phyloP scores from a whole-genome alignment of 1,140 invertebrate genomes.

The Venustaconcha ellipsiformis region DNA sequence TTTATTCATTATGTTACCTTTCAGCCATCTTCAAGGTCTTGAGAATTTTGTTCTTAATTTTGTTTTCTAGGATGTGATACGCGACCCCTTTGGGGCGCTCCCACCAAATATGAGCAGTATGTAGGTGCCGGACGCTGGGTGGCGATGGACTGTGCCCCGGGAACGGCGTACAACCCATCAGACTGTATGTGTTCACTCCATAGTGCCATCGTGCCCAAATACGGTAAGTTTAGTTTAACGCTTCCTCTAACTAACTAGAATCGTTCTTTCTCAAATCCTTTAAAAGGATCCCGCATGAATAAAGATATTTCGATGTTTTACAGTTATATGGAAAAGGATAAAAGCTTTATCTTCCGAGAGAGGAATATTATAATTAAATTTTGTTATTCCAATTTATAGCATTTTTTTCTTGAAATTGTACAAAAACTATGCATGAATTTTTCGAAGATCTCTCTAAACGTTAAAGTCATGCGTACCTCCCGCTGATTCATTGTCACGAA shows the following conservation, averaged over 20 bases:
- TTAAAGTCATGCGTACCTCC: too few relatives aligned
- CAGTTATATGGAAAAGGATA: too few relatives aligned
- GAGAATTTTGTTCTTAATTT: too few relatives aligned
- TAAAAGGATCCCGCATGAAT: too few relatives aligned
- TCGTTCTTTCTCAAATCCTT: too few relatives aligned
- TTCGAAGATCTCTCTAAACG: background rate
- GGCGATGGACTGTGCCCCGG: constrained; percentile 37
- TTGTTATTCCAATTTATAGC: background rate
- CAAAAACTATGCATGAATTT: background rate
- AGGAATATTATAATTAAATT: too few relatives aligned
- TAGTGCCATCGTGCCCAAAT: constrained; percentile 1
- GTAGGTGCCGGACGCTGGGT: constrained; percentile 34
- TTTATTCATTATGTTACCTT: too few relatives aligned
- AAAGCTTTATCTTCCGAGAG: too few relatives aligned
- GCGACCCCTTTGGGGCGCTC: constrained; percentile 16
- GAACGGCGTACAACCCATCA: constrained; percentile 33
- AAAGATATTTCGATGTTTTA: too few relatives aligned
- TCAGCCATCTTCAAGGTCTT: too few relatives aligned
- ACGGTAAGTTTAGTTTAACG: constrained; percentile 1
- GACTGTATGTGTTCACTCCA: constrained; percentile 35
- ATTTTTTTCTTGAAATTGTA: background rate
- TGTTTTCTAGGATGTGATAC: constrained; percentile 35
- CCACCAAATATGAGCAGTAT: constrained; percentile 35
- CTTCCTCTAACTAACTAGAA: too few relatives aligned
- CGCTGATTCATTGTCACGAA: too few relatives aligned